Evolutionary conservation across 2,797 vertebrate species (phyloP), one percentile per base, ranked within the genome.

Genomic region (Erethizon dorsatum): DNA sequence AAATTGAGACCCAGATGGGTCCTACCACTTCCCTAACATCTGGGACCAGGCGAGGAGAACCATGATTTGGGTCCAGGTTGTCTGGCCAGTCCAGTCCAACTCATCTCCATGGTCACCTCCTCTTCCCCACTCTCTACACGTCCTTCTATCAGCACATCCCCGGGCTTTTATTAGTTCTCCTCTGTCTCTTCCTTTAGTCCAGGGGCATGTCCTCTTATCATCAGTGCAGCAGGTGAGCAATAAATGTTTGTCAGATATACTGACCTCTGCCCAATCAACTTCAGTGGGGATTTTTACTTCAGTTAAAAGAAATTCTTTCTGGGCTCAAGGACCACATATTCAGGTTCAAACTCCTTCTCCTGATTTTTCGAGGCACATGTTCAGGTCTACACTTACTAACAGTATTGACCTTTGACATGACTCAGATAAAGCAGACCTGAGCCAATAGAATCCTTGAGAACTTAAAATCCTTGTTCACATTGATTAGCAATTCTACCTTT

Each of bases 401-500:
- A n/a, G 5, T 79, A 28, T 59, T 92, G 88, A 92, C n/a, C n/a
- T 87, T 31, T 56, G 47, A 71, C 17, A 14, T 77, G 33, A 78
- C 31, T 63, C 84, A 80, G 83, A 88, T 80, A 50, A 45, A 82
- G 67, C 47, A 84, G 3, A 90, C 47, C 41, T 37, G 52, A 91
- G 28, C 33, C 47, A 56, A 41, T 14, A 83, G 63, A 85, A 61
- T 80, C 52, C 63, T 89, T 78, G 54, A 67, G 22, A 83, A 22
- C 28, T 24, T 82, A 47, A 85, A 22, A 73, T 14, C 5, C 12
- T 56, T 90, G 45, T 57, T 59, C 41, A 56, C 6, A 65, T n/a
- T 92, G 84, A 91, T 61, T 52, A 86, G 20, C 20, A 98, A 95
- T 96, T 97, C 88, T 86, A 94, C 93, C 90, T 95, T 92, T 95